A percentile compares a stretch with the other conserved stretches of the same genome.
These are phyloP conservation scores for Helarctos malayanus DNA, from an alignment of 2,797 vertebrate genomes.

Conservation along the genomic window DNA sequence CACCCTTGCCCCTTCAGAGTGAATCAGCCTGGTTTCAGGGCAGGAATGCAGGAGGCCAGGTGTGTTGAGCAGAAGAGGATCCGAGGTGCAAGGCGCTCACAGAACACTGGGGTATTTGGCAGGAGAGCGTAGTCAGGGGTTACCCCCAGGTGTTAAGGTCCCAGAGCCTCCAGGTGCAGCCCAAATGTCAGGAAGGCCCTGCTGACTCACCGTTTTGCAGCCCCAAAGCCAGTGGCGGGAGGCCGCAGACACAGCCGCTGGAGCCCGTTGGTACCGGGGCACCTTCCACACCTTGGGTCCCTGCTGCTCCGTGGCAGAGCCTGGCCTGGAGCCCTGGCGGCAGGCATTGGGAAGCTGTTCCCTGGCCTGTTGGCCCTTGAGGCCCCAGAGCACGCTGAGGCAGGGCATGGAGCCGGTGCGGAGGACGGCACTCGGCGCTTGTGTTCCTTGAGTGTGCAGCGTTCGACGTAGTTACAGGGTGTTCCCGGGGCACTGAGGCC, in stretches of 20 bases:
- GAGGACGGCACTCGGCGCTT: background rate
- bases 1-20: background rate
- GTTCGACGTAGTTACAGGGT: background rate
- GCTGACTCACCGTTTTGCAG: background rate
- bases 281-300: rapidly evolving
- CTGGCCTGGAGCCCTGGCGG: background rate
- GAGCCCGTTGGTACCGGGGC: rapidly evolving
- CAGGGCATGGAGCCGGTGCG: background rate
- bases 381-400: background rate
- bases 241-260: background rate
- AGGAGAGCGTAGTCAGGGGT: background rate
- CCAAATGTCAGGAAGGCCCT: background rate
- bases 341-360: background rate
- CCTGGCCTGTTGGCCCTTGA: background rate
- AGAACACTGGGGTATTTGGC: background rate
- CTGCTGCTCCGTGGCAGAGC: background rate
- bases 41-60: background rate
- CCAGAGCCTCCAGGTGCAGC: background rate
- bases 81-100: background rate
- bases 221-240: background rate
- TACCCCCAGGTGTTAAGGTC: background rate
- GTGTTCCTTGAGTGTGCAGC: background rate
- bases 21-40: background rate
- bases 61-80: background rate
- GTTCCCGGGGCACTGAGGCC: rapidly evolving